A percentile compares a stretch with the other conserved stretches of the same genome.
phyloP scores from a whole-genome alignment of 35 echinoderm and acorn worm species.

The Patiria miniata region DNA sequence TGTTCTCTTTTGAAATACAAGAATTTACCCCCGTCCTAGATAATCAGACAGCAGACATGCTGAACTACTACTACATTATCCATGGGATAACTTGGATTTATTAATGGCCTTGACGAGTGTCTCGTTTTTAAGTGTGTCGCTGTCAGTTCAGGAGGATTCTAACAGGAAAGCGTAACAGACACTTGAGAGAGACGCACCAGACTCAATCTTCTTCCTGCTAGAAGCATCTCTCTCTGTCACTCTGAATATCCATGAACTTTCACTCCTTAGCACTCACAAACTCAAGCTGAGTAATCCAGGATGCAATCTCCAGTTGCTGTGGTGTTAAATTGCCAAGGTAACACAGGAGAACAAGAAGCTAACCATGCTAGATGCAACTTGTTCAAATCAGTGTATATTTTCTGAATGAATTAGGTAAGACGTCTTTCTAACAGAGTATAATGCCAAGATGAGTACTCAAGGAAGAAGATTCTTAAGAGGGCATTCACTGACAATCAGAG shows the following conservation, averaged over 20 bases:
- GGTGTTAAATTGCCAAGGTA: background rate
- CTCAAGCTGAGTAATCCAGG: slow-evolving; percentile 14
- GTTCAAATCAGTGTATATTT: background rate
- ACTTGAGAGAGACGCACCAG: slow-evolving; percentile 18
- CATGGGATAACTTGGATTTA: background rate
- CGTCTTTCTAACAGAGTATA: no score
- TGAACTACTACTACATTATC: no score
- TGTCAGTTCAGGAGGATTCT: background rate
- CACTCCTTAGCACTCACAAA: background rate
- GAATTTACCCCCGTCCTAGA: no score
- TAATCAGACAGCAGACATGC: no score
- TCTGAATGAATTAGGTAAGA: no score
- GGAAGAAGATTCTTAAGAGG: no score
- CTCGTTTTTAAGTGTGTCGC: background rate
- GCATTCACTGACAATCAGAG: no score
- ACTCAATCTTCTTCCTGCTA: background rate
- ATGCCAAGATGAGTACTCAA: no score
- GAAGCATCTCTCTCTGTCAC: no score
- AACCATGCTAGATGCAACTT: background rate
- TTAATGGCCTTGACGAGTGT: slow-evolving; percentile 16
- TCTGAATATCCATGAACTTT: slow-evolving; percentile 29
- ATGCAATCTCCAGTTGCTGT: background rate
- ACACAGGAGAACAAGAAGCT: background rate
- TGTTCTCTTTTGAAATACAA: no score
- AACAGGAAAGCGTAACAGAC: slow-evolving; percentile 27